phyloP scores from a whole-genome alignment of 2,888 invertebrate species.

The Linhomoeus sp. region DNA sequence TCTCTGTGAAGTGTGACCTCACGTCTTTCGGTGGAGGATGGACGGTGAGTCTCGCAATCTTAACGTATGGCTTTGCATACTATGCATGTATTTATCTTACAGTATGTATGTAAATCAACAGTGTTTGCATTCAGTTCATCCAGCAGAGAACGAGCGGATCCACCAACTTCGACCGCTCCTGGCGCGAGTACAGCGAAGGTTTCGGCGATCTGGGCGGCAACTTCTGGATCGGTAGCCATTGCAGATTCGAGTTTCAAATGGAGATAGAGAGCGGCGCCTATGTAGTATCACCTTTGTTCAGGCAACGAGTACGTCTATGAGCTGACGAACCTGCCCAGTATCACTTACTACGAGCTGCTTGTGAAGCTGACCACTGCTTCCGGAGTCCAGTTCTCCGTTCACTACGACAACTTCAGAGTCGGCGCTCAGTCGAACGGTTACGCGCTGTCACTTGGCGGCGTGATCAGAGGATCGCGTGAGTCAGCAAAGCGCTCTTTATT shows the following conservation, averaged over 20 bases:
- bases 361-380: background rate
- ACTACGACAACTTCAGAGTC: too few relatives aligned
- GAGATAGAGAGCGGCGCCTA: background rate
- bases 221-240: background rate
- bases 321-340: background rate
- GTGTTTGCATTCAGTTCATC: background rate
- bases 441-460: too few relatives aligned
- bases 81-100: too few relatives aligned
- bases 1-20: slow-evolving; percentile 5
- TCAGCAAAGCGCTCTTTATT: too few relatives aligned
- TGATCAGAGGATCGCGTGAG: too few relatives aligned
- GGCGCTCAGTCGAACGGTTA: too few relatives aligned
- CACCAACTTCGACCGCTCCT: background rate
- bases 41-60: background rate
- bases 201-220: background rate
- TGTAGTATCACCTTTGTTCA: background rate
- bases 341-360: slow-evolving; percentile 1
- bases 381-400: too few relatives aligned
- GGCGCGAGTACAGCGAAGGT: background rate
- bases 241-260: background rate
- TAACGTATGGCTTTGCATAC: background rate
- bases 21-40: background rate
- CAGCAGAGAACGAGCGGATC: background rate
- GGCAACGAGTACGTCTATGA: slow-evolving; percentile 4
- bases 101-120: background rate